Percentiles rank a stretch among this genome's conserved stretches.
Conservation (phyloP, 2,797 vertebrate genomes). For the Sebastes itinus region DNA sequence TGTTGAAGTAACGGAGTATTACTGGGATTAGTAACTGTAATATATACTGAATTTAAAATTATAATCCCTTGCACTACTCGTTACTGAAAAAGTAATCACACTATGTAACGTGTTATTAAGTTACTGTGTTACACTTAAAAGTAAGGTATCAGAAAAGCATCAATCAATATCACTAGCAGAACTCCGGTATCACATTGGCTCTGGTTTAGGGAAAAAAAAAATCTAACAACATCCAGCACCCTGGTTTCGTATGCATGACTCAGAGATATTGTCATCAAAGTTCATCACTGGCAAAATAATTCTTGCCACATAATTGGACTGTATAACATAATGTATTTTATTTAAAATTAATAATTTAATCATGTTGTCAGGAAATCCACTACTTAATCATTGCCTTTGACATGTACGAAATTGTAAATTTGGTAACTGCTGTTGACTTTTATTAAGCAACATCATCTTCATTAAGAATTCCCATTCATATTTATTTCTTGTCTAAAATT, state of each 20-base stretch:
- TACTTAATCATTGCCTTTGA: background rate
- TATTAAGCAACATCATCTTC: background rate
- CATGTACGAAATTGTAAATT: background rate
- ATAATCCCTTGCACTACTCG: no score
- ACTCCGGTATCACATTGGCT: background rate
- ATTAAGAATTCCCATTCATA: no score
- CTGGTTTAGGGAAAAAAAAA: background rate
- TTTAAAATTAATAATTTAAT: background rate
- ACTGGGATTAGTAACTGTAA: background rate
- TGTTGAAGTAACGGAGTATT: no score
- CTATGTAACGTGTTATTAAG: background rate
- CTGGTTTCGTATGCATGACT: background rate
- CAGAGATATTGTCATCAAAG: background rate
- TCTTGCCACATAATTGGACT: background rate
- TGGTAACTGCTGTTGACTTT: background rate
- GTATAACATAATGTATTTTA: background rate
- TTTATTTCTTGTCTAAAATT: background rate
- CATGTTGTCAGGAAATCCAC: background rate
- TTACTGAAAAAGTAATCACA: background rate
- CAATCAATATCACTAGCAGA: background rate
- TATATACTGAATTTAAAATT: background rate
- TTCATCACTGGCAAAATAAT: background rate
- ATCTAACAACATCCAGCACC: no score
- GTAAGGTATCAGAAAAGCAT: background rate
- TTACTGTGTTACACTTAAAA: background rate